These are phyloP conservation scores for Chromis chromis DNA, from an alignment of 2,797 vertebrate species.

Conservation along the genomic window DNA sequence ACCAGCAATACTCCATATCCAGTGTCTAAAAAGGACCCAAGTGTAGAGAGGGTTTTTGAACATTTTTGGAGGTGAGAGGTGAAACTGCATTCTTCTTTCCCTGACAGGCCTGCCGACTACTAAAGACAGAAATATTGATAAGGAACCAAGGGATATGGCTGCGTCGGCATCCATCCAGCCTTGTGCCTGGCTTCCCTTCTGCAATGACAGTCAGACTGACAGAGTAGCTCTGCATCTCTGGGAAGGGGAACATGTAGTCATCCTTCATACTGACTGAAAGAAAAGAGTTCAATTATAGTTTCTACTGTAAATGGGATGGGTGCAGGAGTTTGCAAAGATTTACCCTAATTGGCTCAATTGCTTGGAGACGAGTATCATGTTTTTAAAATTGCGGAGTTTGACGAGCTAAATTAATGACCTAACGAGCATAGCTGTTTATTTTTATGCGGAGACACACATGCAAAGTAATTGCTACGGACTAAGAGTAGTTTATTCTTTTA, in stretches of 20 bases:
- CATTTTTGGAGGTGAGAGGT: too few relatives aligned
- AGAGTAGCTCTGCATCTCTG: neutral
- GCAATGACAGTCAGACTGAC: neutral
- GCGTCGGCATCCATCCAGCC: neutral
- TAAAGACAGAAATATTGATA: neutral
- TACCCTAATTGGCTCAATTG: neutral
- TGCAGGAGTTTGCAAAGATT: neutral
- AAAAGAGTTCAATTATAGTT: neutral
- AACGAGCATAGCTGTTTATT: too few relatives aligned
- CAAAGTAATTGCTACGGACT: neutral
- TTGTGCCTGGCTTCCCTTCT: too few relatives aligned
- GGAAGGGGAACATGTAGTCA: neutral
- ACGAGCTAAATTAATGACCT: neutral
- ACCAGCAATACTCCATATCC: too few relatives aligned
- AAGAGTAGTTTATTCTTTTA: neutral
- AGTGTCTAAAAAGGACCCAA: too few relatives aligned
- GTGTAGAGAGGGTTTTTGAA: too few relatives aligned
- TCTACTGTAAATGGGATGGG: too few relatives aligned
- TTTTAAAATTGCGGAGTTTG: neutral
- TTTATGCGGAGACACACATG: neutral
- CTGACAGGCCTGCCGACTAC: neutral
- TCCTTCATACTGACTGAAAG: neutral
- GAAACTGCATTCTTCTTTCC: neutral
- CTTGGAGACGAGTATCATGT: neutral
- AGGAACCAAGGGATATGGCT: neutral